phyloP scores from a whole-genome alignment of 2,797 vertebrate genomes.

The Rhinogobio ventralis region DNA sequence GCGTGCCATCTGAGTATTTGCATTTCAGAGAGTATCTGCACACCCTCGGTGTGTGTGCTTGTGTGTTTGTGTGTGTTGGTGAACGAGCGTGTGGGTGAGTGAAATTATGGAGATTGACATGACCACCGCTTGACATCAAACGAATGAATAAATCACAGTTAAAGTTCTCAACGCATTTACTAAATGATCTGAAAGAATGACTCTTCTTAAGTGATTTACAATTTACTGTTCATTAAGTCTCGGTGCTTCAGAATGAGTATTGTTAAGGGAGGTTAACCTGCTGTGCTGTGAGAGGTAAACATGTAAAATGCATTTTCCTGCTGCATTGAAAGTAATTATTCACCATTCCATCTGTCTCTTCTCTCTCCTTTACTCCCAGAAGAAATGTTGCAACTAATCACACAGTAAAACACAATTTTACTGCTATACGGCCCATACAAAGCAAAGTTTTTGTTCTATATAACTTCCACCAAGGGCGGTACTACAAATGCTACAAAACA shows the following conservation, averaged over 20 bases:
- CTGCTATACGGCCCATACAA: not conserved
- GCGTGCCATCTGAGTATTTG: constrained; percentile 48
- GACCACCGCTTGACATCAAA: constrained; percentile 48
- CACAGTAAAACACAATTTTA: not conserved
- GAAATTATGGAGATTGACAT: constrained; percentile 42
- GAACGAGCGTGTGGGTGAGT: constrained; percentile 3
- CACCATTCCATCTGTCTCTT: constrained; percentile 40
- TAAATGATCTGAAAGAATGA: constrained; percentile 42
- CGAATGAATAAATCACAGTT: constrained; percentile 34
- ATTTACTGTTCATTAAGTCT: constrained; percentile 42
- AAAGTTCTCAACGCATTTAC: constrained; percentile 33
- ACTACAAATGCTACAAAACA: constrained; percentile 19
- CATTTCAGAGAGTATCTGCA: constrained; percentile 45
- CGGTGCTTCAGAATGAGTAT: constrained; percentile 21
- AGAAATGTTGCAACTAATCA: constrained; percentile 1
- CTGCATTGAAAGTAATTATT: constrained; percentile 48
- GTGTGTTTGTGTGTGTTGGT: constrained; percentile 1
- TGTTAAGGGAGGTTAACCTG: constrained; percentile 46
- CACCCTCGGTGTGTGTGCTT: not conserved
- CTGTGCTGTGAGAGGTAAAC: constrained; percentile 42
- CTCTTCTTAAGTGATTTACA: constrained; percentile 43
- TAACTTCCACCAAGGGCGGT: constrained; percentile 31
- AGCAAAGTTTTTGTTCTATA: constrained; percentile 18
- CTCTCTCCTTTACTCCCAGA: not conserved
- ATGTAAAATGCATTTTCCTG: constrained; percentile 16